Evolutionary conservation across 2,113 vertebrate species (phyloP).

Genomic region (Menura novaehollandiae): DNA sequence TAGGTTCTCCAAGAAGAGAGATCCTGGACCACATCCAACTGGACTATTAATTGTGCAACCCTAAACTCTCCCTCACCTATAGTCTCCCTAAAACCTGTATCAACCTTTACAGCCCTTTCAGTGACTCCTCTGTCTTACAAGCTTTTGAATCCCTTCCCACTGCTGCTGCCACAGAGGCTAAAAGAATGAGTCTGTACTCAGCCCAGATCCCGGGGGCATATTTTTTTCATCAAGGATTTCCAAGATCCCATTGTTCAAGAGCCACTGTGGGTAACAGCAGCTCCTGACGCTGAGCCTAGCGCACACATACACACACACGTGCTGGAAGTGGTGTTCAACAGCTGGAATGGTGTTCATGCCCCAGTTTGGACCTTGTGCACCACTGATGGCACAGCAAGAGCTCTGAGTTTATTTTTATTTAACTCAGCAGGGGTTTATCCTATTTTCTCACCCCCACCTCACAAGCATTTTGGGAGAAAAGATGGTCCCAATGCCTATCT

Average conservation of each 20-base stretch:
- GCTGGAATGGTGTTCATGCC: background rate
- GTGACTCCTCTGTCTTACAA: background rate
- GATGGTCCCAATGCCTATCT: background rate
- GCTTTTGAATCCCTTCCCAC: background rate
- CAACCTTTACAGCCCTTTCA: background rate
- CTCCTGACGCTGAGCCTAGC: background rate
- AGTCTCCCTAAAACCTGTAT: background rate
- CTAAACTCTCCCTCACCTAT: background rate
- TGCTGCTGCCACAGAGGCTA: background rate
- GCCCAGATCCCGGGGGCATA: background rate
- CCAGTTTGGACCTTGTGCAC: background rate
- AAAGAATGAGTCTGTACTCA: background rate
- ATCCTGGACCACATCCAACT: background rate
- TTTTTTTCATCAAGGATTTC: background rate
- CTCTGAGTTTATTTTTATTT: background rate
- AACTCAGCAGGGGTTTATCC: background rate
- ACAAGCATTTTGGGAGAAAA: background rate
- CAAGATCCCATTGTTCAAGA: background rate
- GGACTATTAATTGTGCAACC: accelerated
- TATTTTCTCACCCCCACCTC: accelerated
- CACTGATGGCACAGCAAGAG: background rate
- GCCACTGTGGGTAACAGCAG: background rate
- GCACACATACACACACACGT: accelerated
- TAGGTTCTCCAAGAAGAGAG: background rate
- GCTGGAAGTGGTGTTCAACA: background rate